A percentile compares a stretch with the other conserved stretches of the same genome.
phyloP scores from a whole-genome alignment of 2,888 invertebrate species.

The Beris chalybata region DNA sequence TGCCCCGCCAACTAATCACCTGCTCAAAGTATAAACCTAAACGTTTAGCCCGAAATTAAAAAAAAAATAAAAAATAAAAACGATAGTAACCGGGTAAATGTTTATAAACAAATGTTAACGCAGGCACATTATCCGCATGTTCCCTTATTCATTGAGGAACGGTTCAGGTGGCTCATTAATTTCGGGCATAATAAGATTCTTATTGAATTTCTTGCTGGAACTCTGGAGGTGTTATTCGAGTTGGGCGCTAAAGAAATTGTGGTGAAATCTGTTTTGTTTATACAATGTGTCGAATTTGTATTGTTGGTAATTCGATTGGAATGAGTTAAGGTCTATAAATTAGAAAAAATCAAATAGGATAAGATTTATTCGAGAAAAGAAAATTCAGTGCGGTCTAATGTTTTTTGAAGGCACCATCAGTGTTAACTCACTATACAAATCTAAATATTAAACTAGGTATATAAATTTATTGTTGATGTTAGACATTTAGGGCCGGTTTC shows the following conservation, averaged over 20 bases:
- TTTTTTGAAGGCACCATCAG: too few species aligned
- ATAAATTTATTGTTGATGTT: too few species aligned
- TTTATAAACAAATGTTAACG: slow-evolving; percentile 29
- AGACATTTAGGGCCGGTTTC: too few species aligned
- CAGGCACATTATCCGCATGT: slow-evolving; percentile 14
- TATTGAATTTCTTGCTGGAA: slow-evolving; percentile 22
- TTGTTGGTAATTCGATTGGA: slow-evolving; percentile 8
- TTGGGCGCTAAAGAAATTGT: slow-evolving; percentile 21
- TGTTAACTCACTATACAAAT: too few species aligned
- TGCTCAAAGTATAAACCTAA: slow-evolving; percentile 16
- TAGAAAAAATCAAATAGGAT: too few species aligned
- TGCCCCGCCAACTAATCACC: slow-evolving; percentile 20
- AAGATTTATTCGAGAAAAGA: too few species aligned
- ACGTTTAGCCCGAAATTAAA: slow-evolving; percentile 18
- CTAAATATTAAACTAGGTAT: too few species aligned
- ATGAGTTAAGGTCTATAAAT: slow-evolving; percentile 2
- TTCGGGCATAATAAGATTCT: slow-evolving; percentile 9
- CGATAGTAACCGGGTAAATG: slow-evolving; percentile 19
- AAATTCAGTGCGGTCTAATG: too few species aligned
- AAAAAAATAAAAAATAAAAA: slow-evolving; percentile 23
- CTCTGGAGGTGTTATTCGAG: slow-evolving; percentile 21
- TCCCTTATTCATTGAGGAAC: slow-evolving; percentile 2
- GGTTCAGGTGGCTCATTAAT: slow-evolving; percentile 28
- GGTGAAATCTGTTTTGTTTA: slow-evolving; percentile 1
- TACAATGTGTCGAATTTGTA: slow-evolving; percentile 22